Base-by-base conservation (phyloP, 2,888 invertebrate species). In the Anthrax anthrax region DNA sequence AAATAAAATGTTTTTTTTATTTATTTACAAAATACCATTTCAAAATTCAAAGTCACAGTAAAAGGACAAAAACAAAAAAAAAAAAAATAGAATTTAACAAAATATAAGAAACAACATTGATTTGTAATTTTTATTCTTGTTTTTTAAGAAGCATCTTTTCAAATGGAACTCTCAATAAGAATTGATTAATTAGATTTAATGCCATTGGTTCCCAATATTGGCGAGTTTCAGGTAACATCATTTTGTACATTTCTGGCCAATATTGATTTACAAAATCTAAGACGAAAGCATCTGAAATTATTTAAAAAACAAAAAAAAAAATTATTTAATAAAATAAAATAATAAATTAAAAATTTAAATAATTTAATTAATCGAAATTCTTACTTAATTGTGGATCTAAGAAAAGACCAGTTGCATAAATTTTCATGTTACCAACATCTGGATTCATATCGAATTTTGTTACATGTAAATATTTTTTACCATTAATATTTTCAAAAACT, bases 311-410 rank as follows among this genome's bases (percentile, higher is more conserved):
- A 32, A 34, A 12, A 13, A 27, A 18, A 19, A 23, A 19, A 36
- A 12, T 29, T 4, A 18, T 19, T 18, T n/a, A n/a, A 9, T 37
- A 19, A 12, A 19, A 16, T 16, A 14, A 45, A 14, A 13, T 10
- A 14, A 1, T 13, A 29, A 40, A 13, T 39, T 17, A 38, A 32
- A 13, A 40, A n/a, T 19, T 37, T 39, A 29, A 8, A 12, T 34
- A 34, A 14, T 34, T 34, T 8, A 34, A 34, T 16, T n/a, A 36
- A 38, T 14, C 1, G 17, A 6, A 8, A 29, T 47, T 73, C 80
- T 75, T 65, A 83, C 83, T 81, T 47, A 82, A 62, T 37, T 73
- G 73, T 2, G 78, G 77, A 55, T 80, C 76, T 46, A 74, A 71
- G 56, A 77, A 72, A 10, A 77, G 57, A 48, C 80, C 80, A 29